Evolutionary conservation across 2,888 invertebrate genomes (phyloP).

Genomic region (Atherix ibis): DNA sequence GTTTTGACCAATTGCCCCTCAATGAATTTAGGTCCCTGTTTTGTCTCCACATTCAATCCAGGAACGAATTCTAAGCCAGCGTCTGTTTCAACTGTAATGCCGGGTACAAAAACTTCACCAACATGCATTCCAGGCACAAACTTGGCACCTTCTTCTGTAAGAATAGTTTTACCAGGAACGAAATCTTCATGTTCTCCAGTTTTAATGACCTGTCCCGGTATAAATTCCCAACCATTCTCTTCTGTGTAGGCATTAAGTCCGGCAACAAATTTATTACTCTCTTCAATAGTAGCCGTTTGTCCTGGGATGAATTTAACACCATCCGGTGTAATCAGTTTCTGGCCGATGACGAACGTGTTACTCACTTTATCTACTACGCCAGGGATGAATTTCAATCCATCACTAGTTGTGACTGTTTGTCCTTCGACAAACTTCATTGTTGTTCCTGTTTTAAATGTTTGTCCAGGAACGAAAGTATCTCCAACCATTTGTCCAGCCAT

Average conservation of each 20-base stretch:
- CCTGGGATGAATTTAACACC: conserved; percentile 43
- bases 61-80: conserved; percentile 39
- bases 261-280: conserved; percentile 45
- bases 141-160: conserved; percentile 43
- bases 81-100: conserved; percentile 36
- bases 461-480: conserved; percentile 47
- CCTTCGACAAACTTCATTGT: conserved; percentile 43
- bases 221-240: conserved; percentile 41
- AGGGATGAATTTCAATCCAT: conserved; percentile 45
- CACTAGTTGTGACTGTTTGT: conserved; percentile 43
- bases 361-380: conserved; percentile 39
- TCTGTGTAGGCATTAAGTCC: conserved; percentile 42
- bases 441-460: conserved; percentile 41
- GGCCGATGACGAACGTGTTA: conserved; percentile 43
- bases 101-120: conserved; percentile 41
- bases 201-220: conserved; percentile 43
- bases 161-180: conserved; percentile 46
- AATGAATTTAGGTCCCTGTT: conserved; percentile 46
- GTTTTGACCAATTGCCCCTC: conserved; percentile 48
- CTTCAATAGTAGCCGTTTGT: conserved; percentile 41
- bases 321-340: conserved; percentile 38
- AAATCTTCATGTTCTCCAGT: conserved; percentile 39
- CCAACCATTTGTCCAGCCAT: conserved; percentile 51
- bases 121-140: conserved; percentile 51
- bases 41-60: conserved; percentile 44